Percentiles rank a stretch among this genome's conserved stretches.
Conservation (phyloP, 2,113 vertebrate genomes). For the Guaruba guarouba region DNA sequence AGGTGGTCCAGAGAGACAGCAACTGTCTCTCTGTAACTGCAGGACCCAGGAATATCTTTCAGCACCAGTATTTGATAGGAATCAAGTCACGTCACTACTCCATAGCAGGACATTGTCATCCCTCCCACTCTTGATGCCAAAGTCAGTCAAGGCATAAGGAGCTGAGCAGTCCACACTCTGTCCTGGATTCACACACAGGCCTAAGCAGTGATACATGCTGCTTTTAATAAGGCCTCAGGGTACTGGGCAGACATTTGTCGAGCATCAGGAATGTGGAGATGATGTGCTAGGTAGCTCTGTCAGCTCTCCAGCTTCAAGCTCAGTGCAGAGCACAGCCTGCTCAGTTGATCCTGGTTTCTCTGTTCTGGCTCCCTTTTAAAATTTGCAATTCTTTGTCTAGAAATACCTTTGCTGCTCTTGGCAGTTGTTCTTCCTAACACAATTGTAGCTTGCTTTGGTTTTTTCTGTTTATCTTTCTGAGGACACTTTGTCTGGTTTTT, state of each 20-base stretch:
- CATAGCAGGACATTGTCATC: background rate
- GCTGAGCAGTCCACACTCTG: background rate
- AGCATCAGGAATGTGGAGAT: background rate
- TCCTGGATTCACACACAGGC: background rate
- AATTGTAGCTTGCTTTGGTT: background rate
- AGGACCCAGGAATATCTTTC: background rate
- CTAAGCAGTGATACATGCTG: accelerated
- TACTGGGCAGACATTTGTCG: background rate
- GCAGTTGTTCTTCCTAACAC: background rate
- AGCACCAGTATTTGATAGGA: background rate
- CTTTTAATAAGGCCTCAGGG: background rate
- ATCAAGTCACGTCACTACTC: background rate
- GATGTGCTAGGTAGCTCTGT: background rate
- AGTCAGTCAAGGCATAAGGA: background rate
- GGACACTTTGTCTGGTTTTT: background rate
- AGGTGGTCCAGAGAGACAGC: background rate
- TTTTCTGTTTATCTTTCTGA: background rate
- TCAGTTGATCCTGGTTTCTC: background rate
- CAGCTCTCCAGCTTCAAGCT: background rate
- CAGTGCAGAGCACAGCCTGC: background rate
- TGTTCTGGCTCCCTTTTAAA: background rate
- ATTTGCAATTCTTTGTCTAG: background rate
- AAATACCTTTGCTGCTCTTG: background rate
- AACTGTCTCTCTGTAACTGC: background rate
- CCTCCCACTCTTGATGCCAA: background rate